A percentile compares a stretch with the other conserved stretches of the same genome.
These are phyloP conservation scores for Saccostrea cuccullata DNA, from an alignment of 1,140 invertebrate genomes.

Conservation along the genomic window DNA sequence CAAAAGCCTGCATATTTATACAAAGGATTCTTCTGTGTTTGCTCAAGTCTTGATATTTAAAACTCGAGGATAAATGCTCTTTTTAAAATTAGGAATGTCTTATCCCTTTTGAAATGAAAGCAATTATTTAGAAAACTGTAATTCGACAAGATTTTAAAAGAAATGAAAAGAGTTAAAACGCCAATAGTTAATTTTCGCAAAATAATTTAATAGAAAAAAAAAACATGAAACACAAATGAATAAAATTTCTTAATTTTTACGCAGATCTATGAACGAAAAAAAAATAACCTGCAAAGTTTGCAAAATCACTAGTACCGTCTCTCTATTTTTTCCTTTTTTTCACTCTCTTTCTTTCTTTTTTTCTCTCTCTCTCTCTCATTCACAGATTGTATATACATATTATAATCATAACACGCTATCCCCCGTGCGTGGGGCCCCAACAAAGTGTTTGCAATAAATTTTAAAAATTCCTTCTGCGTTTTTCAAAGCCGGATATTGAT, in stretches of 20 bases:
- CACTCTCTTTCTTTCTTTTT: not conserved
- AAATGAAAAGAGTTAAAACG: no score
- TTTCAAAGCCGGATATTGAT: conserved; percentile 11
- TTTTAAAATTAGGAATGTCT: conserved; percentile 17
- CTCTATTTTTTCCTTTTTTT: no score
- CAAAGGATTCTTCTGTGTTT: conserved; percentile 19
- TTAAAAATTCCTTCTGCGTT: conserved; percentile 25
- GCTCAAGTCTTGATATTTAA: conserved; percentile 28
- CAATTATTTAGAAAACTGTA: not conserved
- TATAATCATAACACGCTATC: not conserved
- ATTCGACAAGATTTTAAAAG: no score
- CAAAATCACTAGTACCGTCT: not conserved
- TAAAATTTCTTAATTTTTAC: not conserved
- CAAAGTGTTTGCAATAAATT: not conserved
- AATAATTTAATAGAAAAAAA: not conserved
- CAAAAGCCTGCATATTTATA: conserved; percentile 34
- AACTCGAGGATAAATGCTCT: conserved; percentile 27
- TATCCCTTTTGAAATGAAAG: not conserved
- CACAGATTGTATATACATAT: not conserved
- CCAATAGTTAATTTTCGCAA: not conserved
- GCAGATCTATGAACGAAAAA: not conserved
- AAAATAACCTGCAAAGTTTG: conserved; percentile 17
- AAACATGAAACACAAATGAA: no score
- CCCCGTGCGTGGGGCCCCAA: not conserved
- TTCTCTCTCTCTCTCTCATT: not conserved